A percentile compares a stretch with the other conserved stretches of the same genome.
These are phyloP conservation scores for Luperina nickerlii DNA, from an alignment of 2,888 invertebrate species.

Conservation along the genomic window DNA sequence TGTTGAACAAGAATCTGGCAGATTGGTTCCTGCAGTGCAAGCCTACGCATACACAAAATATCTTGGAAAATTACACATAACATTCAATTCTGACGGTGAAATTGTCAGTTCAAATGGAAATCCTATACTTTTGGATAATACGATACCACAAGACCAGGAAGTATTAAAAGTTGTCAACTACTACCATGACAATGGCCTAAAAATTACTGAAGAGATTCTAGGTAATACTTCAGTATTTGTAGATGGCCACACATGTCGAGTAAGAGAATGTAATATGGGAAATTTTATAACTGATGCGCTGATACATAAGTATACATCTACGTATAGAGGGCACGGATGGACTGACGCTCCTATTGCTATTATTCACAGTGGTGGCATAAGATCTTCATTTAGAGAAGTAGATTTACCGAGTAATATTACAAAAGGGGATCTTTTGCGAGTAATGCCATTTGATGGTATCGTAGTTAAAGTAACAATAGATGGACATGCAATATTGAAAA, in stretches of 20 bases:
- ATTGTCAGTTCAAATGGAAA: constrained; percentile 92
- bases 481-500: constrained; percentile 91
- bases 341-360: constrained; percentile 94
- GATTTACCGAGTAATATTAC: constrained; percentile 89
- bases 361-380: constrained; percentile 94
- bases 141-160: constrained; percentile 92
- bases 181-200: constrained; percentile 90
- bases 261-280: constrained; percentile 95
- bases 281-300: constrained; percentile 95
- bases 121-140: constrained; percentile 93
- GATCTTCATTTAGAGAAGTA: constrained; percentile 90
- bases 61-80: constrained; percentile 93
- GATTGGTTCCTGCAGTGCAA: constrained; percentile 95
- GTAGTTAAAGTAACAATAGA: constrained; percentile 91
- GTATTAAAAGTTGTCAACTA: constrained; percentile 90
- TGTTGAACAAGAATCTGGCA: constrained; percentile 92
- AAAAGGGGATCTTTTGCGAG: constrained; percentile 92
- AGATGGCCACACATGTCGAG: constrained; percentile 93
- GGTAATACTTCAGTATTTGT: constrained; percentile 93
- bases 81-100: constrained; percentile 93
- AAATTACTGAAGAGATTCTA: constrained; percentile 89
- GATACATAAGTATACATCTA: constrained; percentile 90
- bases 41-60: constrained; percentile 98
- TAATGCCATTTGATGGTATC: constrained; percentile 94
- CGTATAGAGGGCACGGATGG: constrained; percentile 91